Base-by-base conservation (phyloP, 2,797 vertebrate genomes). In the Cirrhinus mrigala region DNA sequence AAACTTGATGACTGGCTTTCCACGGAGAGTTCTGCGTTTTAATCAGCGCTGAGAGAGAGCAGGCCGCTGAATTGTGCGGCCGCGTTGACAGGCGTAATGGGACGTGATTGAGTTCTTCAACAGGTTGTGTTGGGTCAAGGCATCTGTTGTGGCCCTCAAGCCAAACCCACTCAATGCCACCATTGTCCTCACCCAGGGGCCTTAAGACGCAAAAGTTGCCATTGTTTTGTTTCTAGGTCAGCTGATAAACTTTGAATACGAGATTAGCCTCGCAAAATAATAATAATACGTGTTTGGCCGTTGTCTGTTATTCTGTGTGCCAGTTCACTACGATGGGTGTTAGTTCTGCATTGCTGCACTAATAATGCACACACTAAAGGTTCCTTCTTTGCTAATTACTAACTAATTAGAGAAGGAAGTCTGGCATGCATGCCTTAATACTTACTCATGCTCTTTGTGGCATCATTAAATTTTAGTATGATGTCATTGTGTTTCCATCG, bases 171-270 rank as follows among this genome's bases (percentile, higher is more conserved):
- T 92, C 89, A 94, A 93, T 92, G 12, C 69, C 64, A 1, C 18
- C 90, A 90, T 93, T 94, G 92, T 94, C 91, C 88, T 87, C 18
- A 37, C 66, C 18, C 87, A 64, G 29, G 4, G 24, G 60, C 88
- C 83, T 90, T 86, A 88, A 82, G 88, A 92, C 87, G 90, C 91
- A 86, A 92, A 92, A 93, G 90, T 92, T 92, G 90, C 81, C 87
- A 92, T 93, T 94, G 92, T 94, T 88, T 83, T 83, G 82, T 88
- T 92, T 93, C 91, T 90, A 92, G 93, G 93, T 94, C 92, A 92
- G 88, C 90, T 91, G 82, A 89, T 87, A n/a, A 88, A 81, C 90
- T 92, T 91, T 88, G 83, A 74, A 83, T 87, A 81, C 50, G 86
- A 85, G 62, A 90, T 90, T 82, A 87, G 85, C 83, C 74, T 37